These are phyloP conservation scores for Papio anubis DNA, from an alignment of 2,113 vertebrate genomes.

Conservation along the genomic window DNA sequence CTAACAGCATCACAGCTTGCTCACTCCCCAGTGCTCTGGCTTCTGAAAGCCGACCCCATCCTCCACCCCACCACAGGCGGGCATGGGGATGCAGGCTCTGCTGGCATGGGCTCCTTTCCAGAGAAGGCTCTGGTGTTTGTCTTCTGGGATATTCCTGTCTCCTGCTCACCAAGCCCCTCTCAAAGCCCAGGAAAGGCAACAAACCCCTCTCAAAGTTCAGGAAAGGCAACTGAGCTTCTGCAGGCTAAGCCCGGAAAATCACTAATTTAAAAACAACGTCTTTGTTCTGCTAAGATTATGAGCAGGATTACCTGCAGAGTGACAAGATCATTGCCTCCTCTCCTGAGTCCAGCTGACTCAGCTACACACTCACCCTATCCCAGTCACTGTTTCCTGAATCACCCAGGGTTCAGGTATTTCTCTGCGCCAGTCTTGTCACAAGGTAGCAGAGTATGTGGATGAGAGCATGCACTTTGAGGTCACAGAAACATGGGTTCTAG, in stretches of 20 bases:
- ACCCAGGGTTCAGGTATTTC: rapidly evolving
- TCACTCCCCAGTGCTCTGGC: background rate
- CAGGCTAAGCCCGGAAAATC: background rate
- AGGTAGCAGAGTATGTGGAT: background rate
- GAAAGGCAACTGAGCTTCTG: background rate
- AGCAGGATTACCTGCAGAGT: rapidly evolving
- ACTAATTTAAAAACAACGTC: background rate
- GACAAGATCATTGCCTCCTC: too few relatives aligned
- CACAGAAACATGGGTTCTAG: background rate
- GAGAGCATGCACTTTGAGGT: rapidly evolving
- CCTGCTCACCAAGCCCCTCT: background rate
- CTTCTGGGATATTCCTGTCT: background rate
- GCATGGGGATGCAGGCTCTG: background rate
- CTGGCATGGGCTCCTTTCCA: background rate
- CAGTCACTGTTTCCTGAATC: background rate
- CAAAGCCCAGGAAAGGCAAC: background rate
- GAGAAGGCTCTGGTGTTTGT: background rate
- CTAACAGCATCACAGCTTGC: too few relatives aligned
- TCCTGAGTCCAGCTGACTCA: rapidly evolving
- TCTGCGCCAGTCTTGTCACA: rapidly evolving
- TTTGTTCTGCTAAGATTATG: background rate
- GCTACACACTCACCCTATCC: background rate
- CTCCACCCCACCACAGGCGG: background rate
- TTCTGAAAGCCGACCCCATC: background rate
- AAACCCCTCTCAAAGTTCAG: background rate